Evolutionary conservation across 1,140 invertebrate species (phyloP), one percentile per base, ranked within the genome.

Genomic region (Tyrophagus putrescentiae): DNA sequence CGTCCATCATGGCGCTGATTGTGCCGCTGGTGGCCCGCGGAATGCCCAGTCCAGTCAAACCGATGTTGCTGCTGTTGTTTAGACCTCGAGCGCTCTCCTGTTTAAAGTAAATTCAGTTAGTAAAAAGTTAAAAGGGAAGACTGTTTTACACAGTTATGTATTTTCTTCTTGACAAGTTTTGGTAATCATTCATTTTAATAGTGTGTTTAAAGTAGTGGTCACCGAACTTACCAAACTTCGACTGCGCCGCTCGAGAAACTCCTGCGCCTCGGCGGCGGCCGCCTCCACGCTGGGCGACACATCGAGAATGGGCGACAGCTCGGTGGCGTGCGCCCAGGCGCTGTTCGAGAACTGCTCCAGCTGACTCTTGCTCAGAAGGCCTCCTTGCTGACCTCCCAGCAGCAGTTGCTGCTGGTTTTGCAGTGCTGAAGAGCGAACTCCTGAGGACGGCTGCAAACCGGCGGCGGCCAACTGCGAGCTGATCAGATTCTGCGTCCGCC

Each of bases 1-100:
- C 76, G 18, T 76, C 76, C 34, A 78, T 63, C 71, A 78, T 76
- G 29, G 74, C 75, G 64, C 72, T 75, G 23, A 77, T 75, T 27
- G 72, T 73, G 52, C 68, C 68, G 60, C 63, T 65, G 4, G 63
- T 67, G 28, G 66, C 67, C 25, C 67, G 59, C n/a, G 66, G 65
- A 44, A 67, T 62, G 7, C 45, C 45, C 45, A 48, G 7, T 25
- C 31, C 31, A 25, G 41, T 42, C 41, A 42, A 21, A 42, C 25
- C 41, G 25, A 1, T 42, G 18, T 23, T 5, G 4, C 18, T n/a
- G 25, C 25, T 42, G 6, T 2, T 42, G 6, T n/a, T 42, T 42
- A 23, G 18, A 3, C 25, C 1, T 1, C 41, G 41, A 42, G 41
- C 41, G 1, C 18, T 42, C 25, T n/a, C 25, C 25, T 42, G 41